phyloP scores from a whole-genome alignment of 2,113 vertebrate species.

The Tragelaphus scriptus region DNA sequence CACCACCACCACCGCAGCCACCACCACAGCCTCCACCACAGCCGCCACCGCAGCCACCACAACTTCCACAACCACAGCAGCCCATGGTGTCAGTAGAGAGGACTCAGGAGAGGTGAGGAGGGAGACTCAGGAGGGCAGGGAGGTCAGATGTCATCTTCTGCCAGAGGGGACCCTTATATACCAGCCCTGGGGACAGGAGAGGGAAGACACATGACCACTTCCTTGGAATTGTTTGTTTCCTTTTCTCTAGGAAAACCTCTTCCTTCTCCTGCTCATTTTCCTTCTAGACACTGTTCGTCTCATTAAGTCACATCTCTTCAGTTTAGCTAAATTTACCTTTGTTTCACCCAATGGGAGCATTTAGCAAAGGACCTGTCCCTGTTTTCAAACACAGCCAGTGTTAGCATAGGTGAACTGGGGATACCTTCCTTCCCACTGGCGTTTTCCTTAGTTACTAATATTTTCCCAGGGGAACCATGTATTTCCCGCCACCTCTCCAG shows the following conservation, averaged over 20 bases:
- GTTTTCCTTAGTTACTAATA: not conserved
- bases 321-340: not conserved
- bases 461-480: not conserved
- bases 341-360: not conserved
- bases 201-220: not conserved
- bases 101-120: not conserved
- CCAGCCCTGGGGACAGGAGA: not conserved
- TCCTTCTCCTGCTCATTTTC: not conserved
- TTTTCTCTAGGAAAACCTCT: not conserved
- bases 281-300: not conserved
- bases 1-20: accelerated
- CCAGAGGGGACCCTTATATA: not conserved
- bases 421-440: not conserved
- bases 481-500: not conserved
- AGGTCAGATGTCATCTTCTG: not conserved
- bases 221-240: slow-evolving; percentile 1
- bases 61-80: not conserved
- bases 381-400: not conserved
- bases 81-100: not conserved
- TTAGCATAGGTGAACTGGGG: not conserved
- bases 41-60: accelerated
- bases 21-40: accelerated
- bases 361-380: not conserved
- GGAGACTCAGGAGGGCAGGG: not conserved
- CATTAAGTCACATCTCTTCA: not conserved